Percentiles rank a stretch among this genome's conserved stretches.
Conservation (phyloP, 2,113 vertebrate species). For the Isichthys henryi region DNA sequence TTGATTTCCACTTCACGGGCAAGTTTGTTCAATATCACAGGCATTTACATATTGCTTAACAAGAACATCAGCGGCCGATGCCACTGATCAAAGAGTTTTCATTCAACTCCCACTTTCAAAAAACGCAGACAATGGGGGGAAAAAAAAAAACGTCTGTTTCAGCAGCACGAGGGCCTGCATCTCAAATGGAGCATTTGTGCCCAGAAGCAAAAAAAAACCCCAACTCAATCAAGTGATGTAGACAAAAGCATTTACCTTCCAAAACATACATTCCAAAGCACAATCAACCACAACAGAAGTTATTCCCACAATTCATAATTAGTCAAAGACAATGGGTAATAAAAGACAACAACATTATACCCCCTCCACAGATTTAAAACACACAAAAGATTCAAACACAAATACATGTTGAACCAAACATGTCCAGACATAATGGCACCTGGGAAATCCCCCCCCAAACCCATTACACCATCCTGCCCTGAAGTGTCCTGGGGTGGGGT, state of each 20-base stretch:
- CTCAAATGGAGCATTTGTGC: constrained; percentile 1
- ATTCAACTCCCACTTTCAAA: not conserved
- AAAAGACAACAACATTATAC: not conserved
- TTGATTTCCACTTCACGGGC: constrained; percentile 23
- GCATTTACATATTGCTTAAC: constrained; percentile 29
- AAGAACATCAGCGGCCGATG: constrained; percentile 17
- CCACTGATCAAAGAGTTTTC: constrained; percentile 21
- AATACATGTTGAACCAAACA: not conserved
- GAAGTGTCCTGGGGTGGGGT: not conserved
- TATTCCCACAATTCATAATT: not conserved
- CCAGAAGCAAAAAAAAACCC: not conserved
- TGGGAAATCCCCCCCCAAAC: not conserved
- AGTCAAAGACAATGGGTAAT: not conserved
- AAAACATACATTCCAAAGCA: not conserved
- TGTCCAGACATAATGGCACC: not conserved
- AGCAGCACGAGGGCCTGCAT: not conserved
- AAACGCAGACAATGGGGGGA: not conserved
- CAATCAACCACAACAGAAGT: not conserved
- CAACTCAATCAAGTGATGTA: not conserved
- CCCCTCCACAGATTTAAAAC: not conserved
- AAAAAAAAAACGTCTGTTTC: constrained; percentile 3
- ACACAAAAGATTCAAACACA: not conserved
- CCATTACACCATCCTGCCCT: not conserved
- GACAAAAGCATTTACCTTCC: not conserved
- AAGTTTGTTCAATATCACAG: constrained; percentile 27